These are phyloP conservation scores for Campylorhamphus procurvoides DNA, from an alignment of 2,113 vertebrate genomes.

Conservation along the genomic window DNA sequence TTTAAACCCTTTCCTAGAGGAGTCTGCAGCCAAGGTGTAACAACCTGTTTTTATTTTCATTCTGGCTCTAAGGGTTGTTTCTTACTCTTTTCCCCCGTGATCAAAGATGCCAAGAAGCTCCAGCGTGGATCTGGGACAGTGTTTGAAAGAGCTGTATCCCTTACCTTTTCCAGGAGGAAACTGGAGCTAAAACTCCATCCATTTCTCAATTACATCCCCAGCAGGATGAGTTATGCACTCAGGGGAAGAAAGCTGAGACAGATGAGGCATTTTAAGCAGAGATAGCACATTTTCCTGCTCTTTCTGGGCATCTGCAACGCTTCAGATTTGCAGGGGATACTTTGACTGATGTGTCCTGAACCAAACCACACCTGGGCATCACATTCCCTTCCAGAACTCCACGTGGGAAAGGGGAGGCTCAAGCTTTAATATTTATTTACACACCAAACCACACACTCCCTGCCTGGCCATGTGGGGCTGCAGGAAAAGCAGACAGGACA, in stretches of 20 bases:
- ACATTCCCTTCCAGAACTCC: not conserved
- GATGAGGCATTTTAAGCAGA: conserved; percentile 27
- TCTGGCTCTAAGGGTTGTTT: not conserved
- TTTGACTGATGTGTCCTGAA: not conserved
- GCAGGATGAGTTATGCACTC: conserved; percentile 4
- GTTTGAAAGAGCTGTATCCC: not conserved
- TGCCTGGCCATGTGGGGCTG: not conserved
- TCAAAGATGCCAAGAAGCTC: not conserved
- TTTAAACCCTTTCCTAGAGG: not conserved
- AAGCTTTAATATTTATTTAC: not conserved
- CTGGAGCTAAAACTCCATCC: not conserved
- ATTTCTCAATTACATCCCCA: not conserved
- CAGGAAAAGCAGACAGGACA: not conserved
- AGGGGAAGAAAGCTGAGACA: not conserved
- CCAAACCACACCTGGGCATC: not conserved
- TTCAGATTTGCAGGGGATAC: not conserved
- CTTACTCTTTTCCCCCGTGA: not conserved
- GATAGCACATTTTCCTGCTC: not conserved
- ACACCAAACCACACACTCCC: not conserved
- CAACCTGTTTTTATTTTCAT: not conserved
- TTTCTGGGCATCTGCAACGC: not conserved
- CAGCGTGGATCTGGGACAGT: not conserved
- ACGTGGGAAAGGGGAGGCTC: not conserved
- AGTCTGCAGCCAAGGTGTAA: not conserved
- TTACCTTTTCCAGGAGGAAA: not conserved